Conservation (phyloP, 2,888 invertebrate species). For the Crocallis elinguaria region DNA sequence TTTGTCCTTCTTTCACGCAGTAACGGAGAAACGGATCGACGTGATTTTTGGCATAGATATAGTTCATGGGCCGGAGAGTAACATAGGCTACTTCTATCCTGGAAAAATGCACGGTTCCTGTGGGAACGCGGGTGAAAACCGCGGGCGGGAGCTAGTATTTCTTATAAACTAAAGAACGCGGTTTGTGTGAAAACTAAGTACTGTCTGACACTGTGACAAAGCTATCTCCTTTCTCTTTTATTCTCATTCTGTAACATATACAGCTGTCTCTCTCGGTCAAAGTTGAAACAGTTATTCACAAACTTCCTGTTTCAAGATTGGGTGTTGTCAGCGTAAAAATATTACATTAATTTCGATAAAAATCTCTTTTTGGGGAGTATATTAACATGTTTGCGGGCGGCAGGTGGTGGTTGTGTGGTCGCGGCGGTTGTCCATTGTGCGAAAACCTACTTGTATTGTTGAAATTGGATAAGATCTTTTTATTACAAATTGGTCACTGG, state of each 20-base stretch:
- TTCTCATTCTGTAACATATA: constrained; percentile 1
- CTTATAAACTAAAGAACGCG: no score
- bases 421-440: constrained; percentile 5
- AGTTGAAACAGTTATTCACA: constrained; percentile 20
- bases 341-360: constrained; percentile 43
- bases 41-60: no score
- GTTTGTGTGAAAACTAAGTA: background rate
- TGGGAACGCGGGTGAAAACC: no score
- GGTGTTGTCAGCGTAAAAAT: constrained; percentile 37
- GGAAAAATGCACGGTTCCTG: no score
- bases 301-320: constrained; percentile 26
- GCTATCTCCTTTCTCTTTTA: constrained; percentile 3
- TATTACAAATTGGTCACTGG: background rate
- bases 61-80: no score
- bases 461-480: constrained; percentile 8
- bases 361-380: constrained; percentile 29
- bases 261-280: constrained; percentile 17
- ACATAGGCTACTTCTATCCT: no score
- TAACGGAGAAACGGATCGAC: no score
- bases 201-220: background rate
- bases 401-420: constrained; percentile 22
- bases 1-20: no score
- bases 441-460: background rate
- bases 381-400: constrained; percentile 22
- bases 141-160: no score